Evolutionary conservation across 2,888 invertebrate genomes (phyloP).

Genomic region (Hymenopus coronatus): DNA sequence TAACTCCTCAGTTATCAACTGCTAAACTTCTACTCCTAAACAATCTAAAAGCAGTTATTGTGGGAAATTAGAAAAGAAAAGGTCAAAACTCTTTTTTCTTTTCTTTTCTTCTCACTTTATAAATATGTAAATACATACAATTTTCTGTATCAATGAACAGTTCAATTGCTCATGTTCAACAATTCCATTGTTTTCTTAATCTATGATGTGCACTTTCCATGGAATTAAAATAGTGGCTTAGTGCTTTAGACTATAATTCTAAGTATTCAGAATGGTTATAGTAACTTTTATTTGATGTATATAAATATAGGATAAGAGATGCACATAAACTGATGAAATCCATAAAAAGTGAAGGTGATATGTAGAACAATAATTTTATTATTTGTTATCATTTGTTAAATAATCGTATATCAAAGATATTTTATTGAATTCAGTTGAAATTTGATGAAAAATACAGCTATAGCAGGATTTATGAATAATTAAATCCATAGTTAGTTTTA

Average conservation of each 20-base stretch:
- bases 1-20: not conserved
- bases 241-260: not conserved
- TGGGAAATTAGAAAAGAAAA: not conserved
- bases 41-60: not conserved
- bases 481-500: not conserved
- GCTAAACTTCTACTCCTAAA: not conserved
- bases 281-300: not conserved
- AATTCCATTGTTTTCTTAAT: not conserved
- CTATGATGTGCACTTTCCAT: not conserved
- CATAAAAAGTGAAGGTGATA: not conserved
- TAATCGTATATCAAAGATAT: not conserved
- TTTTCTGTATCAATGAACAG: not conserved
- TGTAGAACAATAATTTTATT: not conserved
- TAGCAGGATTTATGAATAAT: not conserved
- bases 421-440: not conserved
- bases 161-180: not conserved
- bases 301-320: not conserved
- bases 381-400: not conserved
- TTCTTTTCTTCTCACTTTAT: too few relatives aligned
- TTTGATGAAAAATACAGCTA: not conserved
- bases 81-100: not conserved
- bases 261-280: not conserved
- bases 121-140: too few relatives aligned
- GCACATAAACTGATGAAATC: not conserved
- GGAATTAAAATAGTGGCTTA: not conserved